phyloP scores from a whole-genome alignment of 2,888 invertebrate species.

The Neoitamus cyanurus region DNA sequence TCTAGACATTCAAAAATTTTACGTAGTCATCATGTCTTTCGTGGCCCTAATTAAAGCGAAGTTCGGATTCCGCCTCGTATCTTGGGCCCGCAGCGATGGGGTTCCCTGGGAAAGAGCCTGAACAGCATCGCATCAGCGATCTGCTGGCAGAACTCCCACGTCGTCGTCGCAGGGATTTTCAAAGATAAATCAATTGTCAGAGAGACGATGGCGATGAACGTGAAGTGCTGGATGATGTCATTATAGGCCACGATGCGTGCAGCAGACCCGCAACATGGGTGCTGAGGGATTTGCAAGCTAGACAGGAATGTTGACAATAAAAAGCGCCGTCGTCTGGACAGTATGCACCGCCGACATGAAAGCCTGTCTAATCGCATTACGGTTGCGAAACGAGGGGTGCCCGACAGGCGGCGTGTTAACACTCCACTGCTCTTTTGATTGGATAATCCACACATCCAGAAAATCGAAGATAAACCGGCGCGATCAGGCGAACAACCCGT shows the following conservation, averaged over 20 bases:
- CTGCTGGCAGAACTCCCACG: not conserved
- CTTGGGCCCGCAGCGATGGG: not conserved
- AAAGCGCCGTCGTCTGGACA: not conserved
- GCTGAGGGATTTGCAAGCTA: not conserved
- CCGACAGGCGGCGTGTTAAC: not conserved
- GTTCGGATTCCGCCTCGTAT: not conserved
- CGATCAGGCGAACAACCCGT: not conserved
- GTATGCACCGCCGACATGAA: not conserved
- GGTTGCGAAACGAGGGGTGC: not conserved
- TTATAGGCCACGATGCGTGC: not conserved
- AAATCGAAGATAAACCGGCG: not conserved
- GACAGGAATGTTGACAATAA: constrained; percentile 1
- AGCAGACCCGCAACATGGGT: not conserved
- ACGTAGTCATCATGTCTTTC: not conserved
- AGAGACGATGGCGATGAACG: not conserved
- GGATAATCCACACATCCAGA: not conserved
- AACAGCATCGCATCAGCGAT: not conserved
- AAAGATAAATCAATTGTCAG: not conserved
- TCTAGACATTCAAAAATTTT: not conserved
- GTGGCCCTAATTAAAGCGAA: not conserved
- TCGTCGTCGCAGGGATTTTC: not conserved
- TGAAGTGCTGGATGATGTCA: not conserved
- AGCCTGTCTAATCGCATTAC: constrained; percentile 1
- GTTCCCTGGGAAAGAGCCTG: not conserved
- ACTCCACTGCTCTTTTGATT: not conserved